Evolutionary conservation across 2,797 vertebrate genomes (phyloP).

Genomic region (Microctenopoma steveboyesi): DNA sequence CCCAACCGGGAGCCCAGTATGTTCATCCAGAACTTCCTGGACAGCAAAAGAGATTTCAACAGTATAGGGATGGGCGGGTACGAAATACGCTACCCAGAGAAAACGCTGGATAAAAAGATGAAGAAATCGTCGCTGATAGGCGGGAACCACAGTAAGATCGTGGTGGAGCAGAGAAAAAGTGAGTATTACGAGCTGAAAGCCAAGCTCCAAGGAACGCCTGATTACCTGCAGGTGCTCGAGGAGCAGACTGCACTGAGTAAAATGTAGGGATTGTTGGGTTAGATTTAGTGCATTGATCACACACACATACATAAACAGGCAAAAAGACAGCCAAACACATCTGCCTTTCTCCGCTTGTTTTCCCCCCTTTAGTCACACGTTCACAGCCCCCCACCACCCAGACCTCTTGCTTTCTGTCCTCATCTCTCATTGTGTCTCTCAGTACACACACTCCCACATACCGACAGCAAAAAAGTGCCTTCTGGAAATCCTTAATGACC

Average conservation of each 20-base stretch:
- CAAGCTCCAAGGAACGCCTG: constrained; percentile 97
- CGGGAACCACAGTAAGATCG: constrained; percentile 97
- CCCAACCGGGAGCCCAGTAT: constrained; percentile 94
- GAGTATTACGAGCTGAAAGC: constrained; percentile 99
- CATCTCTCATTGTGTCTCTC: constrained; percentile 30
- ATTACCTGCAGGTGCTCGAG: constrained; percentile 99
- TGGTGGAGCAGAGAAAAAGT: constrained; percentile 97
- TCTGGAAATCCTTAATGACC: constrained; percentile 94
- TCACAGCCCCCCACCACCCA: constrained; percentile 15
- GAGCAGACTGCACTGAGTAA: constrained; percentile 99
- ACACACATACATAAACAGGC: constrained; percentile 45
- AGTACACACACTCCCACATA: constrained; percentile 72
- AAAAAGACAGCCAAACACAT: constrained; percentile 59
- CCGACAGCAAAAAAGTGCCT: constrained; percentile 95
- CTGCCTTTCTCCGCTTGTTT: constrained; percentile 49
- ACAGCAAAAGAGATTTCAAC: constrained; percentile 97
- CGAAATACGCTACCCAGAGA: constrained; percentile 97
- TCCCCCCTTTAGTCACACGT: constrained; percentile 21
- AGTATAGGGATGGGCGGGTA: constrained; percentile 98
- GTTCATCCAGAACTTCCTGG: constrained; percentile 97
- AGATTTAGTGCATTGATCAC: constrained; percentile 61
- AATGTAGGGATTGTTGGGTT: constrained; percentile 87
- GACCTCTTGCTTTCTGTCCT: constrained; percentile 39
- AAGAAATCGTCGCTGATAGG: constrained; percentile 96
- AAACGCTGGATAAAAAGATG: constrained; percentile 93